These are phyloP conservation scores for Clarias platycephalus DNA, from an alignment of 2,797 vertebrate genomes.

Conservation along the genomic window DNA sequence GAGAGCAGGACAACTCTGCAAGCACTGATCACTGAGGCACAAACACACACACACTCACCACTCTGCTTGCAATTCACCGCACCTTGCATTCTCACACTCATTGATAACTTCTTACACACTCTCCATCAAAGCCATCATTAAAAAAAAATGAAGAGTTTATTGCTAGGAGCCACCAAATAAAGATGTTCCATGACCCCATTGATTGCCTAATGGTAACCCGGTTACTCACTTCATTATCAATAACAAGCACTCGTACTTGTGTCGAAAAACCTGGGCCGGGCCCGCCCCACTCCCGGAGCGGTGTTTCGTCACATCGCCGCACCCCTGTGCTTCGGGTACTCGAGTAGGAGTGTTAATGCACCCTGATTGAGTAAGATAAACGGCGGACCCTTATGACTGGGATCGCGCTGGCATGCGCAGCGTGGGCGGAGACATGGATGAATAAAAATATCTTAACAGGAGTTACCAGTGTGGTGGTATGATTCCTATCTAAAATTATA, in stretches of 20 bases:
- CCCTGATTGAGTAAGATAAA: conserved; percentile 27
- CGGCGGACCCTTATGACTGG: conserved; percentile 18
- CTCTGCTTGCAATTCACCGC: not conserved
- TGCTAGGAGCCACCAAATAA: not conserved
- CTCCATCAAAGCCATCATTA: not conserved
- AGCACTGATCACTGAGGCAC: not conserved
- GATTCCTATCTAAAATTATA: conserved; percentile 45
- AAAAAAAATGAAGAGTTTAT: not conserved
- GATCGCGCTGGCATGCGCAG: conserved; percentile 20
- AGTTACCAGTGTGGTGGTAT: conserved; percentile 28
- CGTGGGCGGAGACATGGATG: conserved; percentile 34
- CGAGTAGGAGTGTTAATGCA: conserved; percentile 41
- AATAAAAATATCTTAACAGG: conserved; percentile 16
- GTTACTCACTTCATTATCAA: not conserved
- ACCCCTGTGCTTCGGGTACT: conserved; percentile 39
- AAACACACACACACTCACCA: too few relatives aligned
- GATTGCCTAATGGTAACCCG: not conserved
- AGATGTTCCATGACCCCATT: not conserved
- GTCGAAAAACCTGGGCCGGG: not conserved
- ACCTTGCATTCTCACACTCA: too few relatives aligned
- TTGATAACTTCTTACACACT: not conserved
- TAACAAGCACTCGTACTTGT: not conserved
- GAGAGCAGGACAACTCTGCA: not conserved
- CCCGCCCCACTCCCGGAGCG: not conserved
- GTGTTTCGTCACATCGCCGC: conserved; percentile 24